Percentiles rank a stretch among this genome's conserved stretches.
Conservation (phyloP, 2,888 invertebrate species). For the Drosophila neoperkinsi region DNA sequence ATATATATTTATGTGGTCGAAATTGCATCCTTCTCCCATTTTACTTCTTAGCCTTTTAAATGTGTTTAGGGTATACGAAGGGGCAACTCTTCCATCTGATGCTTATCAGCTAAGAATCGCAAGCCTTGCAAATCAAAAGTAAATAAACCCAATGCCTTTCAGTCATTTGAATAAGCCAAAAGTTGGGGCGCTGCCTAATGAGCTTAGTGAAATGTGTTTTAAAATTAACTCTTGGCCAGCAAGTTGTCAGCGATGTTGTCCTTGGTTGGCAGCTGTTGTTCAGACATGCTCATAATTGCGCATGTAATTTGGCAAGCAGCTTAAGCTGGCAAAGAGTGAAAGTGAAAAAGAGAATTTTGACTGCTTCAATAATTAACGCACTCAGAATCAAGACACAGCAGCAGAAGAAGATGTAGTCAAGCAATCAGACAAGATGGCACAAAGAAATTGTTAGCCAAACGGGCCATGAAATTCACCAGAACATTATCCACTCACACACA, state of each 20-base stretch:
- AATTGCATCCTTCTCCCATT: neutral
- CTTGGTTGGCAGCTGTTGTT: conserved; percentile 64
- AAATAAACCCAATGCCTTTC: conserved; percentile 58
- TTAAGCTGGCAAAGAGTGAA: conserved; percentile 30
- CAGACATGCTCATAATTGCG: conserved; percentile 61
- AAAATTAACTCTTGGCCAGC: conserved; percentile 64
- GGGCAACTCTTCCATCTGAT: neutral
- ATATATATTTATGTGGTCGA: neutral
- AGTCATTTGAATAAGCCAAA: conserved; percentile 58
- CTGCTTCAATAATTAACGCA: conserved; percentile 65
- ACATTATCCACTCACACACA: conserved; percentile 20
- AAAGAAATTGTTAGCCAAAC: conserved; percentile 21
- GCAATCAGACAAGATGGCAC: neutral
- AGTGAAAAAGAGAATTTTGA: conserved; percentile 8
- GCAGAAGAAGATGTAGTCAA: conserved; percentile 7
- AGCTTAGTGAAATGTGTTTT: conserved; percentile 71
- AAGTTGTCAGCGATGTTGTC: conserved; percentile 26
- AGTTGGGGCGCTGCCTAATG: conserved; percentile 53
- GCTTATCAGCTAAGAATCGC: neutral
- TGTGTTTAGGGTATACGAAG: neutral
- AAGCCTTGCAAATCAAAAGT: conserved; percentile 57
- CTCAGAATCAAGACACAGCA: conserved; percentile 43
- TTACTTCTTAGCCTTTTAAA: neutral
- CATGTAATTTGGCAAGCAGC: conserved; percentile 60
- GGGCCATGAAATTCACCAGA: conserved; percentile 27